A percentile compares a stretch with the other conserved stretches of the same genome.
phyloP scores from a whole-genome alignment of 2,113 vertebrate species.

The Morone saxatilis region DNA sequence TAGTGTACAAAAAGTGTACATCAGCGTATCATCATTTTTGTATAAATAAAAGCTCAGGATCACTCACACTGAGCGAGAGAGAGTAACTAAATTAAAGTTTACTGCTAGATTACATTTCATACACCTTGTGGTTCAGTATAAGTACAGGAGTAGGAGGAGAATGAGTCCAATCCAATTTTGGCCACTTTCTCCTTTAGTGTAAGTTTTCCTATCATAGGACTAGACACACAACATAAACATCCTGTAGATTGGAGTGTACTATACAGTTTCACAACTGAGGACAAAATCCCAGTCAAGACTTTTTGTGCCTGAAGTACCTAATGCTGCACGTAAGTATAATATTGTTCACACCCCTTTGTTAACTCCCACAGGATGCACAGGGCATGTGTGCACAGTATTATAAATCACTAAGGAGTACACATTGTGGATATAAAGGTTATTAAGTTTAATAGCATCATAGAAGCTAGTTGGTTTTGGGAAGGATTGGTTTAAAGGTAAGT shows the following conservation, averaged over 20 bases:
- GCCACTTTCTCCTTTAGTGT: constrained; percentile 22
- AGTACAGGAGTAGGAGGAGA: no score
- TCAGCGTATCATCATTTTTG: neutral
- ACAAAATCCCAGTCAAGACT: constrained; percentile 31
- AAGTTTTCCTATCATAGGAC: neutral
- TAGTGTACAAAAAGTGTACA: neutral
- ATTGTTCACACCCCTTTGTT: constrained; percentile 8
- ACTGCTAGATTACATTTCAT: neutral
- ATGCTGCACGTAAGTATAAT: constrained; percentile 61
- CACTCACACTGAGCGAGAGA: neutral
- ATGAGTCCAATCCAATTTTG: neutral
- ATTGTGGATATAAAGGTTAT: neutral
- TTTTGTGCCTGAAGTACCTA: constrained; percentile 26
- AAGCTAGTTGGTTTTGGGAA: constrained; percentile 1
- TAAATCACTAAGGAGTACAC: neutral
- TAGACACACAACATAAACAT: constrained; percentile 9
- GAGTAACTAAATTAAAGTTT: neutral
- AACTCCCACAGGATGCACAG: constrained; percentile 7
- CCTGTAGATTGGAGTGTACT: neutral
- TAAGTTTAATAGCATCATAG: constrained; percentile 6
- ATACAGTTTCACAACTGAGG: neutral
- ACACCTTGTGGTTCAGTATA: constrained; percentile 1
- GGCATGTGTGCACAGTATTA: constrained; percentile 5
- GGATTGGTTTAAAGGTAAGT: constrained; percentile 59
- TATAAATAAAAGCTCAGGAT: neutral